A percentile compares a stretch with the other conserved stretches of the same genome.
phyloP scores from a whole-genome alignment of 2,797 vertebrate genomes.

The Malacoraja senta region DNA sequence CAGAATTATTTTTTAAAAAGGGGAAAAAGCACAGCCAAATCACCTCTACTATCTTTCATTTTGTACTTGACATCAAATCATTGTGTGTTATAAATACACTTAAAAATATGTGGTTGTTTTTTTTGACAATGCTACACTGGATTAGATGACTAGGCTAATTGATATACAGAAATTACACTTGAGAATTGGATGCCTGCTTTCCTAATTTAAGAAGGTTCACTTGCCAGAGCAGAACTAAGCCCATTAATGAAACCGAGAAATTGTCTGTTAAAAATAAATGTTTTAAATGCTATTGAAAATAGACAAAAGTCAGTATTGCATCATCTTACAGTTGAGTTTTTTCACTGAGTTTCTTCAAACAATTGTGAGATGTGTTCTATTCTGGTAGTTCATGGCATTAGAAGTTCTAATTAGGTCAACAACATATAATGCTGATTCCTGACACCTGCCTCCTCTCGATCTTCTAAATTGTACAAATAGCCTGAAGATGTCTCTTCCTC shows the following conservation, averaged over 20 bases:
- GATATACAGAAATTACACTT: slow-evolving; percentile 14
- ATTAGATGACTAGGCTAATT: slow-evolving; percentile 7
- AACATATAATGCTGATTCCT: neutral
- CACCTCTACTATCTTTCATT: slow-evolving; percentile 24
- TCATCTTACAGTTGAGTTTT: slow-evolving; percentile 8
- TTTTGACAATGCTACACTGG: slow-evolving; percentile 12
- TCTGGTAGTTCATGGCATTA: neutral
- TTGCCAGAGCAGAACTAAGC: slow-evolving; percentile 6
- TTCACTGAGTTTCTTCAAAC: slow-evolving; percentile 9
- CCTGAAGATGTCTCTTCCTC: neutral
- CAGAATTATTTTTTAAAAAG: slow-evolving; percentile 9
- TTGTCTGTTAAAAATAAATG: slow-evolving; percentile 24
- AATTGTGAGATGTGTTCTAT: neutral
- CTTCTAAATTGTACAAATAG: neutral
- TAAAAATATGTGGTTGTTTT: slow-evolving; percentile 20
- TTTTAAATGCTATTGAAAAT: neutral
- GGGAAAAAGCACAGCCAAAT: slow-evolving; percentile 31
- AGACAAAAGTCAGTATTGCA: neutral
- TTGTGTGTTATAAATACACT: slow-evolving; percentile 28
- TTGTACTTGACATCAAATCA: slow-evolving; percentile 7
- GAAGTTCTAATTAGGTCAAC: neutral
- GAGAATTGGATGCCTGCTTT: slow-evolving; percentile 9
- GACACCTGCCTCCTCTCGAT: neutral
- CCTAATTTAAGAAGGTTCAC: neutral
- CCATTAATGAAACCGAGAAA: slow-evolving; percentile 16